Evolutionary conservation across 2,113 vertebrate genomes (phyloP).

Genomic region (Archocentrus centrarchus): DNA sequence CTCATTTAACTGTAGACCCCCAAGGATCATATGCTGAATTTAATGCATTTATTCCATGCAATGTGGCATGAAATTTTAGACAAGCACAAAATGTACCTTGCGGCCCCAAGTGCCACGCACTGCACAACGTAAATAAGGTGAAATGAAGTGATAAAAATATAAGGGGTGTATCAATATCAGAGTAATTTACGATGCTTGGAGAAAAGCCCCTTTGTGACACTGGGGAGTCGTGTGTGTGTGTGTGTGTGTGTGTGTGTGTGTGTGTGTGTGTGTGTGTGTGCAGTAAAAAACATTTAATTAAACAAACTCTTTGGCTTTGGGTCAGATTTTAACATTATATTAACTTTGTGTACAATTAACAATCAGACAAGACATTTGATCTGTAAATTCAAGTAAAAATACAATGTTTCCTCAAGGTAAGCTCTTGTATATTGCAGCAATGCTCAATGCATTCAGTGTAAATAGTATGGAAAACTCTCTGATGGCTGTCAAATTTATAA

Average conservation of each 20-base stretch:
- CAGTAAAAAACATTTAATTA: neutral
- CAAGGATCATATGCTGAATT: neutral
- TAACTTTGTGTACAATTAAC: neutral
- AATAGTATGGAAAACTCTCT: neutral
- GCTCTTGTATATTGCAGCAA: neutral
- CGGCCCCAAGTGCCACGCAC: neutral
- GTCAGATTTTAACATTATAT: neutral
- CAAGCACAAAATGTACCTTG: neutral
- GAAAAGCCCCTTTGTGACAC: neutral
- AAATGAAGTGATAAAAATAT: neutral
- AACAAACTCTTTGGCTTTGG: neutral
- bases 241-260: too few relatives aligned
- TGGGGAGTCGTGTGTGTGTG: neutral
- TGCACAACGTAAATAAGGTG: neutral
- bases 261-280: neutral
- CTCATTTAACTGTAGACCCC: slow-evolving; percentile 1
- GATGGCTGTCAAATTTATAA: neutral
- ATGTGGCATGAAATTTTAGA: neutral
- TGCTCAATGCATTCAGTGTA: neutral
- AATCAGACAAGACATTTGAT: neutral
- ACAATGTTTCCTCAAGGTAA: too few relatives aligned
- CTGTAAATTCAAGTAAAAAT: neutral
- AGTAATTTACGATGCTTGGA: neutral
- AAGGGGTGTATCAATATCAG: neutral
- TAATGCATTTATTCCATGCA: neutral